These are phyloP conservation scores for Pantherophis vulpinus DNA, from an alignment of 2,797 vertebrate genomes.

Conservation along the genomic window DNA sequence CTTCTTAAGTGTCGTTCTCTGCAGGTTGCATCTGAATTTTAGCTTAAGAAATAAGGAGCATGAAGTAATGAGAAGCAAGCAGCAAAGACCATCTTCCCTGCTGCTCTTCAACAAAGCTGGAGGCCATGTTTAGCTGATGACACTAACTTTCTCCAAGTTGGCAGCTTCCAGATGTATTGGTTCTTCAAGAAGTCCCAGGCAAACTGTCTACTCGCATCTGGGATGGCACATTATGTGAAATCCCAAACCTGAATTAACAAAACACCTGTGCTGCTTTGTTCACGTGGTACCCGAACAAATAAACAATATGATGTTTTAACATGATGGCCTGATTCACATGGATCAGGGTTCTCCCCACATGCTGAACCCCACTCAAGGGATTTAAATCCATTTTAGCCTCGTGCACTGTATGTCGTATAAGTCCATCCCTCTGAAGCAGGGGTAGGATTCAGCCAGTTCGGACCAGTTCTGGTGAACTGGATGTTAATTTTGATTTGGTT, in stretches of 20 bases:
- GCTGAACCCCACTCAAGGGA: not conserved
- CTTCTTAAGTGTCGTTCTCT: not conserved
- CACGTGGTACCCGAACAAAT: not conserved
- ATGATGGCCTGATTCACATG: too few species aligned
- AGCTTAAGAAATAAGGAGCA: not conserved
- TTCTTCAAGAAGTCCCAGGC: not conserved
- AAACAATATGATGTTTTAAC: too few species aligned
- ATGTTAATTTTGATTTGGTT: too few species aligned
- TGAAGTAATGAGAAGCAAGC: not conserved
- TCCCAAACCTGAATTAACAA: not conserved
- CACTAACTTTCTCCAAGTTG: not conserved
- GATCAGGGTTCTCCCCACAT: too few species aligned
- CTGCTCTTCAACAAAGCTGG: not conserved
- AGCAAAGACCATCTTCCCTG: not conserved
- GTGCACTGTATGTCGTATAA: too few species aligned
- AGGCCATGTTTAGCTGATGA: not conserved
- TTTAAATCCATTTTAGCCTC: not conserved
- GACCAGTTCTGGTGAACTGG: too few species aligned
- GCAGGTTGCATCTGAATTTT: not conserved
- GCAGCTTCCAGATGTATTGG: not conserved
- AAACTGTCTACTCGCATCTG: not conserved
- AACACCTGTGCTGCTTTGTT: not conserved
- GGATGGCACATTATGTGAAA: not conserved
- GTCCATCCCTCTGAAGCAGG: too few species aligned
- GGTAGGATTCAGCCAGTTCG: too few species aligned